phyloP scores from a whole-genome alignment of 30 jellyfish, hydroid and myxozoan species.

The Aurelia aurita region DNA sequence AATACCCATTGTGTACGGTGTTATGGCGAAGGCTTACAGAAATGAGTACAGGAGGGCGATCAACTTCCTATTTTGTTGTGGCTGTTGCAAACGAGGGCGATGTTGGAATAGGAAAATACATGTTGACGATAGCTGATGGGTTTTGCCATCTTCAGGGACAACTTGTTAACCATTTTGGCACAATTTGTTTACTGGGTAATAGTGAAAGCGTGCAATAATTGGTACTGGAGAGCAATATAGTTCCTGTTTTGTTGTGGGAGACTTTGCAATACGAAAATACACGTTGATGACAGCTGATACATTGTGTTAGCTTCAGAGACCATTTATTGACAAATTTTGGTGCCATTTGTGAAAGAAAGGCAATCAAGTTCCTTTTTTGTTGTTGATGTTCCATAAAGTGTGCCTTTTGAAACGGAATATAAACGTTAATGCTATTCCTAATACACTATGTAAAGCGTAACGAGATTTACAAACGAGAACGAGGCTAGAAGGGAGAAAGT shows the following conservation, averaged over 20 bases:
- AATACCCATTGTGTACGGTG: constrained; percentile 84
- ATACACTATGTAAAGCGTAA: too few relatives aligned
- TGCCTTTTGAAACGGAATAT: too few relatives aligned
- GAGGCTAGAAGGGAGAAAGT: too few relatives aligned
- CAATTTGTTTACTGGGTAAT: neutral
- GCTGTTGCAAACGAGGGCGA: neutral
- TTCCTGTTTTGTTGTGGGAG: too few relatives aligned
- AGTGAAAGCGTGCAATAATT: neutral
- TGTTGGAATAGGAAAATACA: constrained; percentile 5
- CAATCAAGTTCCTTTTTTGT: too few relatives aligned
- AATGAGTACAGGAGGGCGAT: constrained; percentile 50
- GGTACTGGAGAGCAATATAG: too few relatives aligned
- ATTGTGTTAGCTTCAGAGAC: neutral
- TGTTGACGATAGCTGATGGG: neutral
- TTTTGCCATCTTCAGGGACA: neutral
- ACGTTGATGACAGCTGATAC: neutral
- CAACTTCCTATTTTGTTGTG: constrained; percentile 12
- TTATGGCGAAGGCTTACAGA: constrained; percentile 86
- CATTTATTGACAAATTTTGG: neutral
- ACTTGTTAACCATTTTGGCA: neutral
- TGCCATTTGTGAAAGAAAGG: neutral
- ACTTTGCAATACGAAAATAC: neutral
- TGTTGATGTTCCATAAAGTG: too few relatives aligned
- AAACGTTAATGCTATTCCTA: too few relatives aligned
- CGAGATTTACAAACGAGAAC: too few relatives aligned